Base-by-base conservation (phyloP, 2,888 invertebrate species). In the Athalia rosae region DNA sequence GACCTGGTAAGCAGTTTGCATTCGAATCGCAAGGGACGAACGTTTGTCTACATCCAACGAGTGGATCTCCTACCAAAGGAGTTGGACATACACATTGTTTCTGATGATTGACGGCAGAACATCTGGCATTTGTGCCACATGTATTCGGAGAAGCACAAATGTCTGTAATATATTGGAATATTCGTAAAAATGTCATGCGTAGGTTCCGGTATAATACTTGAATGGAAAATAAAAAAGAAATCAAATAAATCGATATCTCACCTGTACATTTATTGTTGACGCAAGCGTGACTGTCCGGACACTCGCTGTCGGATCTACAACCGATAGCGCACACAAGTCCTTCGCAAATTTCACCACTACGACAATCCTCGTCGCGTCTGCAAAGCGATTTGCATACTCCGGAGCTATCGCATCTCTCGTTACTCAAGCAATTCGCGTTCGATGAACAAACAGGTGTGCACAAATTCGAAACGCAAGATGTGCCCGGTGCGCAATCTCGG, bases 301-400 rank as follows among this genome's bases (percentile, higher is more conserved):
- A 98, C 69, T 95, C 95, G 3, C 93, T 92, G 88, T 97, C 93
- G 7, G 95, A 93, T 85, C 97, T 93, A 87, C 98, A 98, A 63
- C 98, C 98, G 59, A 93, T 92, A 8, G 93, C 90, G 87, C 98
- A 98, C 78, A 94, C 92, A 47, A 96, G 91, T 45, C 95, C 95
- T 86, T 96, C 94, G 85, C 97, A 98, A 76, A 97, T 94, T 90
- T 97, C 97, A 56, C 95, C 96, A 82, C 94, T 95, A 73, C 95
- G 93, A 84, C 98, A 98, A 86, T 97, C 97, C 81, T 95, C 95
- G 86, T 97, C 97, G 76, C 94, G 93, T 71, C 96, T 93, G 85
- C 97, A 97, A 3, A 96, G 92, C 0, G 96, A 95, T 82, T 95
- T 95, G 86, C 97, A 97, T 3, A 96, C 93, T 74, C 97, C 96